Percentiles rank a stretch among this genome's conserved stretches.
These are phyloP conservation scores for Carterocephalus palaemon DNA, from an alignment of 2,888 invertebrate genomes.

Conservation along the genomic window DNA sequence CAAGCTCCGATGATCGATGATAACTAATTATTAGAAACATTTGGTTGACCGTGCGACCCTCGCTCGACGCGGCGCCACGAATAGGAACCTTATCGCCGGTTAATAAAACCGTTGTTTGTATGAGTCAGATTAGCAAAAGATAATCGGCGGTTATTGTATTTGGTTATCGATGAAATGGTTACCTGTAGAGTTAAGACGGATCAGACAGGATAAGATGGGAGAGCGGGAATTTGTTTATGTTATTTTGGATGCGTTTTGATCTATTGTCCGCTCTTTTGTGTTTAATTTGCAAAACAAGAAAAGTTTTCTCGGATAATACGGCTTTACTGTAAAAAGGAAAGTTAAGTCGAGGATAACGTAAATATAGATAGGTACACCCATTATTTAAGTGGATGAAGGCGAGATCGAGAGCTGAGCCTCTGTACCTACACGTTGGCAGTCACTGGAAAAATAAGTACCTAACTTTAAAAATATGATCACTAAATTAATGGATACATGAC, in stretches of 20 bases:
- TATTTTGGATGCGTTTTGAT: slow-evolving; percentile 25
- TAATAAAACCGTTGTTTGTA: slow-evolving; percentile 33
- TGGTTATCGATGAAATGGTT: slow-evolving; percentile 64
- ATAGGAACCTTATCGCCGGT: slow-evolving; percentile 31
- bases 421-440: too few species aligned
- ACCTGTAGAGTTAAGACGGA: slow-evolving; percentile 44
- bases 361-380: not conserved
- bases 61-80: slow-evolving; percentile 6
- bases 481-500: too few species aligned
- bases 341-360: not conserved
- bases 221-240: slow-evolving; percentile 15
- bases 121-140: slow-evolving; percentile 49
- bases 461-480: too few species aligned
- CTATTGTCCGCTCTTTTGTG: slow-evolving; percentile 16
- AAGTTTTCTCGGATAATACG: slow-evolving; percentile 6
- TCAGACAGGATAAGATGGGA: slow-evolving; percentile 37
- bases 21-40: slow-evolving; percentile 76
- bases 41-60: slow-evolving; percentile 62
- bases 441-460: too few species aligned
- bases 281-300: slow-evolving; percentile 19
- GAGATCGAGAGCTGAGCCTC: too few species aligned
- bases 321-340: slow-evolving; percentile 5
- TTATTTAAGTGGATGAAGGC: too few species aligned
- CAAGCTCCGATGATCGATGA: slow-evolving; percentile 70
- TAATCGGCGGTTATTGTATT: slow-evolving; percentile 72